phyloP scores from a whole-genome alignment of 2,888 invertebrate genomes.

The Eupithecia subumbrata region DNA sequence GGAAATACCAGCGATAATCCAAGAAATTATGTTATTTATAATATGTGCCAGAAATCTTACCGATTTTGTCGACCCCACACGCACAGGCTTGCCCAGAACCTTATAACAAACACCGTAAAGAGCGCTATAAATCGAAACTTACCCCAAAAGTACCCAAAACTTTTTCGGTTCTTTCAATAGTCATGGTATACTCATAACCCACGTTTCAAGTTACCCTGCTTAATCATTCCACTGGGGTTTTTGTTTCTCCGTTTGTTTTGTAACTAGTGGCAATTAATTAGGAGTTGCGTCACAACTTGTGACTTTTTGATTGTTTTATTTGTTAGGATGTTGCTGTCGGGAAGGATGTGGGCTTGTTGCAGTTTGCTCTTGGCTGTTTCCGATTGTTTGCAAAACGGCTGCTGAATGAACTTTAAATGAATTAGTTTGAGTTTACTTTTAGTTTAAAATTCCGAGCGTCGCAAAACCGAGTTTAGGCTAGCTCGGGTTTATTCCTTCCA shows the following conservation, averaged over 20 bases:
- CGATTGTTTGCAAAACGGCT: slow-evolving; percentile 1
- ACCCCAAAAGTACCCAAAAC: slow-evolving; percentile 5
- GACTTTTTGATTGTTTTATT: slow-evolving; percentile 23
- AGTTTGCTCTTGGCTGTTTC: slow-evolving; percentile 1
- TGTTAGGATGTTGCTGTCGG: not conserved
- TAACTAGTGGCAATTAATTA: slow-evolving; percentile 48
- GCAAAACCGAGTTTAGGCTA: not conserved
- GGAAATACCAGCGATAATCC: no score
- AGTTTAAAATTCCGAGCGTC: not conserved
- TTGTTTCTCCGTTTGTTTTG: slow-evolving; percentile 43
- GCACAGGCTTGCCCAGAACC: not conserved
- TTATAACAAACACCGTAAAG: not conserved
- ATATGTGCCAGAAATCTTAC: not conserved
- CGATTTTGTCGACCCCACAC: not conserved
- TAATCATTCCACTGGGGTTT: slow-evolving; percentile 48
- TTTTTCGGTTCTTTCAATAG: slow-evolving; percentile 5
- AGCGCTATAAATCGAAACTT: not conserved
- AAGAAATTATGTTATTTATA: no score
- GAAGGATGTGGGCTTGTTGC: not conserved
- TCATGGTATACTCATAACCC: slow-evolving; percentile 4
- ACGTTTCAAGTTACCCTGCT: slow-evolving; percentile 32
- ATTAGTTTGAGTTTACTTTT: not conserved
- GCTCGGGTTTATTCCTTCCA: not conserved
- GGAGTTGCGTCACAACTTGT: slow-evolving; percentile 29
- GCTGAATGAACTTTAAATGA: not conserved